Evolutionary conservation across 2,113 vertebrate species (phyloP).

Genomic region (Leptocoma aspasia): DNA sequence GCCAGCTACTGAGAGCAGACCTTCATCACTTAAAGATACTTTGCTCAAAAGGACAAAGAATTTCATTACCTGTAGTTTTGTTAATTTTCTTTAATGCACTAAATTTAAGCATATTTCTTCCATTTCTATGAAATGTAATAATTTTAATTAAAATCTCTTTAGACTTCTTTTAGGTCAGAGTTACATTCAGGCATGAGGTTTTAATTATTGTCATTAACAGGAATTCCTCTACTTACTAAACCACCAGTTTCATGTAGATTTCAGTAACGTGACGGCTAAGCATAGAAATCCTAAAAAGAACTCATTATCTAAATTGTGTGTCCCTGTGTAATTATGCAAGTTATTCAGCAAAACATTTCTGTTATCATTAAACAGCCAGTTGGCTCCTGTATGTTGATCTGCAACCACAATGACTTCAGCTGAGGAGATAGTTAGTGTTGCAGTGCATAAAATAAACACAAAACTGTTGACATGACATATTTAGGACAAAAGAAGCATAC

Average conservation of each 20-base stretch:
- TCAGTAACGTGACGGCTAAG: not conserved
- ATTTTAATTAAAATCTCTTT: not conserved
- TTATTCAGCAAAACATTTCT: slow-evolving; percentile 1
- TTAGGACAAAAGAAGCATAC: slow-evolving; percentile 40
- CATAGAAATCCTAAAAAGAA: not conserved
- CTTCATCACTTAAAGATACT: not conserved
- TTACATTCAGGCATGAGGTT: not conserved
- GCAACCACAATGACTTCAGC: not conserved
- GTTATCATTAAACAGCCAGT: not conserved
- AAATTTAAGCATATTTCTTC: not conserved
- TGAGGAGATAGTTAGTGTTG: not conserved
- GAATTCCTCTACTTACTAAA: not conserved
- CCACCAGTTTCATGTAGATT: not conserved
- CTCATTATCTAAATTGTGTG: not conserved
- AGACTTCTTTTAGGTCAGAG: not conserved
- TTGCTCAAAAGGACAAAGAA: not conserved
- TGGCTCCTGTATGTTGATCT: not conserved
- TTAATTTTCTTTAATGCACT: not conserved
- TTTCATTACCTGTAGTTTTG: not conserved
- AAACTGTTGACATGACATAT: slow-evolving; percentile 32
- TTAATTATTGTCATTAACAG: not conserved
- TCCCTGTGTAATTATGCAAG: not conserved
- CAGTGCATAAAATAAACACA: not conserved
- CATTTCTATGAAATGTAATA: not conserved
- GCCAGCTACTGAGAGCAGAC: not conserved